These are phyloP conservation scores for Nysson spinosus DNA, from an alignment of 2,888 invertebrate species.

Conservation along the genomic window DNA sequence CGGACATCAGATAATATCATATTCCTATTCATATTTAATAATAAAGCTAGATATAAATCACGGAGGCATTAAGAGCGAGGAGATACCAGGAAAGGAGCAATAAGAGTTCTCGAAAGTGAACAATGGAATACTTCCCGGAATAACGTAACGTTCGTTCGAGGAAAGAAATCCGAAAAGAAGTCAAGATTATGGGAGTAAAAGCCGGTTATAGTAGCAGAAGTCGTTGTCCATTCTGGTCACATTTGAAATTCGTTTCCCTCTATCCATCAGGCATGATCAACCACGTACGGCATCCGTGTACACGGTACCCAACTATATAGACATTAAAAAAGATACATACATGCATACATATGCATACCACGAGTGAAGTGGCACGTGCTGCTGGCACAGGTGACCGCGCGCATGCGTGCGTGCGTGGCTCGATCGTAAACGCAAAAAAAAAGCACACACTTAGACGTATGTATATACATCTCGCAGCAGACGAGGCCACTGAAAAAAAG, in stretches of 20 bases:
- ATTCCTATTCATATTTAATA: no score
- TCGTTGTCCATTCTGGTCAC: conserved; percentile 37
- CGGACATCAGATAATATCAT: no score
- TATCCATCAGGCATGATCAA: no score
- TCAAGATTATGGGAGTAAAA: not conserved
- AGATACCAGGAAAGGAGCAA: no score
- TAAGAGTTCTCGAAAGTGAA: not conserved
- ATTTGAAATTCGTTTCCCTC: conserved; percentile 50
- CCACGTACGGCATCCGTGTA: not conserved
- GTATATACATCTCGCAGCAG: conserved; percentile 14
- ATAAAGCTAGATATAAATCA: no score
- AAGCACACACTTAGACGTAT: conserved; percentile 22
- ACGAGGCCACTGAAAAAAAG: conserved; percentile 7
- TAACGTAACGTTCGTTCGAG: not conserved
- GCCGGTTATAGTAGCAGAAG: conserved; percentile 24
- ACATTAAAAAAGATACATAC: not conserved
- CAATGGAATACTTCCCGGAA: conserved; percentile 20
- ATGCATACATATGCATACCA: conserved; percentile 29
- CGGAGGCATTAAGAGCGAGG: no score
- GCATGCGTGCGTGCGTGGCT: conserved; percentile 48
- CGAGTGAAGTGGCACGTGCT: conserved; percentile 52
- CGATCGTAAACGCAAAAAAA: conserved; percentile 41
- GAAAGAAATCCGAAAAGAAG: not conserved
- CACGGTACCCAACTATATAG: not conserved
- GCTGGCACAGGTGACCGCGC: conserved; percentile 51